Evolutionary conservation across 2,113 vertebrate species (phyloP).

Genomic region (Parotia lawesii): DNA sequence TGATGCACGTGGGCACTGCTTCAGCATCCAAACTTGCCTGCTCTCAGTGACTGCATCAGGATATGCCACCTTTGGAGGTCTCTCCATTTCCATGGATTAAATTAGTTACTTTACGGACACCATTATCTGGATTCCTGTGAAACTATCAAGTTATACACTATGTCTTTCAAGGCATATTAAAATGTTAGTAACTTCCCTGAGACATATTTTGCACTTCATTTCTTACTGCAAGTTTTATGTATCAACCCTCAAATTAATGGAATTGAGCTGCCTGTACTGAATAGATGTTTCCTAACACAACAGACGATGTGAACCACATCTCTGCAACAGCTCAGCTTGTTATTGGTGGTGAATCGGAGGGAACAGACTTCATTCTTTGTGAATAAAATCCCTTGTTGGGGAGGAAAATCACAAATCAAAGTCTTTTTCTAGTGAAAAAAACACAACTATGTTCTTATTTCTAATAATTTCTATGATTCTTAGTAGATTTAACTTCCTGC

Average conservation of each 20-base stretch:
- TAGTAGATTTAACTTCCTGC: slow-evolving; percentile 6
- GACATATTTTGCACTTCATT: neutral
- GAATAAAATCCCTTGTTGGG: neutral
- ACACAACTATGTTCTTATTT: neutral
- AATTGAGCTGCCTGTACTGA: neutral
- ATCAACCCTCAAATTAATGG: neutral
- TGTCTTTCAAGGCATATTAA: neutral
- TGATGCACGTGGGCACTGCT: neutral
- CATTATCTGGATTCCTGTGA: neutral
- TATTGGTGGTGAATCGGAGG: neutral
- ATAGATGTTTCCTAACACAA: neutral
- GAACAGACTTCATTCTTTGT: neutral
- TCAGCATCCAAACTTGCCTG: neutral
- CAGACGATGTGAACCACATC: neutral
- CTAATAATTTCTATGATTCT: neutral
- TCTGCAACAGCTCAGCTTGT: neutral
- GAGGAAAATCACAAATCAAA: neutral
- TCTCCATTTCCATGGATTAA: neutral
- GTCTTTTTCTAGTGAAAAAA: neutral
- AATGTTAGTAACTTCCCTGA: neutral
- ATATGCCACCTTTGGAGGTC: neutral
- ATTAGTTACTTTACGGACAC: neutral
- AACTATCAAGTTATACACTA: neutral
- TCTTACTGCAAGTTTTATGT: neutral
- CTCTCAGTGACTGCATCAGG: neutral